Percentiles rank a stretch among this genome's conserved stretches.
phyloP scores from a whole-genome alignment of 2,888 invertebrate species.

The Ctena decussata region DNA sequence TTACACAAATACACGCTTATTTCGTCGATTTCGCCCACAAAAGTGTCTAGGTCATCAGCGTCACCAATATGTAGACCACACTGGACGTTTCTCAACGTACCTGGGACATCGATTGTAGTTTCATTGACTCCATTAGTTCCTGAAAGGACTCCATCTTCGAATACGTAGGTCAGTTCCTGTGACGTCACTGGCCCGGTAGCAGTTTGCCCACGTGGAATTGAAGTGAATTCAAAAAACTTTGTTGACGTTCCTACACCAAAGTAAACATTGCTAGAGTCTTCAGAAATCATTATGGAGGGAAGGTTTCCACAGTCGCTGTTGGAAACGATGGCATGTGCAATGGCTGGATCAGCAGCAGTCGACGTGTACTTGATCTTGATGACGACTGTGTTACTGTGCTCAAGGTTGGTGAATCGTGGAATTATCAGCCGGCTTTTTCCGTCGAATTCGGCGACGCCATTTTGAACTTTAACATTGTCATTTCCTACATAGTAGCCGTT shows the following conservation, averaged over 20 bases:
- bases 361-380: slow-evolving; percentile 74
- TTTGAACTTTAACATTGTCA: slow-evolving; percentile 69
- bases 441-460: slow-evolving; percentile 73
- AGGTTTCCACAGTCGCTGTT: slow-evolving; percentile 76
- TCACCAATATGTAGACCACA: slow-evolving; percentile 77
- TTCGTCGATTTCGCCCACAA: slow-evolving; percentile 75
- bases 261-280: slow-evolving; percentile 52
- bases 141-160: slow-evolving; percentile 20
- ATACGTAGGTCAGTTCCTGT: slow-evolving; percentile 39
- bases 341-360: neutral
- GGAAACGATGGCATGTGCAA: slow-evolving; percentile 70
- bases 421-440: slow-evolving; percentile 76
- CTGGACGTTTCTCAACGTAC: slow-evolving; percentile 57
- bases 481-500: slow-evolving; percentile 50
- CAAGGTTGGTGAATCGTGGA: slow-evolving; percentile 76
- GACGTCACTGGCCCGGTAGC: neutral
- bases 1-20: slow-evolving; percentile 61
- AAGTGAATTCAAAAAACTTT: slow-evolving; percentile 41
- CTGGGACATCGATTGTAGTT: slow-evolving; percentile 9
- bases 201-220: slow-evolving; percentile 22
- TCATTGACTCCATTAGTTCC: slow-evolving; percentile 58
- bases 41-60: slow-evolving; percentile 70
- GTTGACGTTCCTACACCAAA: slow-evolving; percentile 63
- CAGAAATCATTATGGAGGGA: slow-evolving; percentile 72
- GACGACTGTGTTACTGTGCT: slow-evolving; percentile 70